These are phyloP conservation scores for Cephus runcator DNA, from an alignment of 2,888 invertebrate genomes.

Conservation along the genomic window DNA sequence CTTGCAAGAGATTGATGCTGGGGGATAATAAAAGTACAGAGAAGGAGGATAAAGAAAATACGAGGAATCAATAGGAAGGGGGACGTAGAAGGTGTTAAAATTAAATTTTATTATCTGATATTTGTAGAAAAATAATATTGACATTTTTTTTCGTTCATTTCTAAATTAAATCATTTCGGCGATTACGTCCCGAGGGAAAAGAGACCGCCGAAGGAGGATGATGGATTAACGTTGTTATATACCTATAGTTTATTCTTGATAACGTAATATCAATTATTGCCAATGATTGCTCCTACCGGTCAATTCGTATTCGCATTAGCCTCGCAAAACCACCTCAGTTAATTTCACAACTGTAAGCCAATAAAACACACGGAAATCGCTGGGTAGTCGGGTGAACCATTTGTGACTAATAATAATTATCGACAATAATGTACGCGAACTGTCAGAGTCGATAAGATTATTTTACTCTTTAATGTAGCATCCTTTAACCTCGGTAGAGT, in stretches of 20 bases:
- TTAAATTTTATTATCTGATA: neutral
- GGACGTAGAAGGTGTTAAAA: neutral
- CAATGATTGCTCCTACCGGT: neutral
- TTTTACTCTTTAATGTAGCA: neutral
- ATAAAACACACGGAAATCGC: neutral
- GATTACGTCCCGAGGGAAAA: neutral
- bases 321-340: neutral
- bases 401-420: neutral
- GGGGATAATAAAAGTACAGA: too few species aligned
- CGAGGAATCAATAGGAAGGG: neutral
- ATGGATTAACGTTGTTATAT: neutral
- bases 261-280: neutral
- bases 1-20: neutral
- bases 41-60: constrained; percentile 4
- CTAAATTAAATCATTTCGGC: neutral
- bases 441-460: neutral
- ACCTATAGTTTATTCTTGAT: neutral
- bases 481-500: neutral
- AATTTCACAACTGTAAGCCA: neutral
- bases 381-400: neutral
- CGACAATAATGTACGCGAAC: neutral
- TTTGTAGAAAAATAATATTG: neutral
- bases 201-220: neutral
- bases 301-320: neutral
- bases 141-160: neutral